phyloP scores from a whole-genome alignment of 2,888 invertebrate species.

The Mayetiola destructor region DNA sequence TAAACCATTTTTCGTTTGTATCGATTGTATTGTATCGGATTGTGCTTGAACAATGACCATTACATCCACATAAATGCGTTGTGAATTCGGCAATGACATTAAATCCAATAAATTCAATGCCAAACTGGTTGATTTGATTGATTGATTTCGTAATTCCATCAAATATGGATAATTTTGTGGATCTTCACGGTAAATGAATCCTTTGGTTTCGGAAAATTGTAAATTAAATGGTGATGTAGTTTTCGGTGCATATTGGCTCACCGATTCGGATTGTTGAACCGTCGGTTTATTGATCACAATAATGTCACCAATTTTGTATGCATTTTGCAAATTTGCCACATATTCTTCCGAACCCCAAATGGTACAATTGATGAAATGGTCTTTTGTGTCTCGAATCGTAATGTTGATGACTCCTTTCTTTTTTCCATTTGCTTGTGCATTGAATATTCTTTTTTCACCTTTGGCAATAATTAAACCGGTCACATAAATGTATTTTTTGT shows the following conservation, averaged over 20 bases:
- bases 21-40: not conserved
- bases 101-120: conserved; percentile 28
- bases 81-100: conserved; percentile 9
- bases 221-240: conserved; percentile 51
- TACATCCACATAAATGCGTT: not conserved
- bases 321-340: conserved; percentile 44
- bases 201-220: conserved; percentile 48
- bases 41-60: not conserved
- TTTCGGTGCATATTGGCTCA: conserved; percentile 46
- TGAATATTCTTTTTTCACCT: conserved; percentile 39
- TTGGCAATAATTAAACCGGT: conserved; percentile 55
- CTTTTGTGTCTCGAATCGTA: conserved; percentile 56
- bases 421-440: conserved; percentile 31
- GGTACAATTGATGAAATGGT: conserved; percentile 58
- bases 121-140: conserved; percentile 42
- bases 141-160: conserved; percentile 42
- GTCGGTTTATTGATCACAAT: conserved; percentile 57
- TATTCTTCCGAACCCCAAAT: conserved; percentile 57
- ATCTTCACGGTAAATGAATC: conserved; percentile 44
- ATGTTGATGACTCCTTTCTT: conserved; percentile 59
- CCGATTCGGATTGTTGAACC: conserved; percentile 40
- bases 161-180: conserved; percentile 39
- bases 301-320: conserved; percentile 52
- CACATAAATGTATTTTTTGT: no score
- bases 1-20: conserved; percentile 37